phyloP scores from a whole-genome alignment of 1,140 invertebrate species.

The Drosophila bifasciata region DNA sequence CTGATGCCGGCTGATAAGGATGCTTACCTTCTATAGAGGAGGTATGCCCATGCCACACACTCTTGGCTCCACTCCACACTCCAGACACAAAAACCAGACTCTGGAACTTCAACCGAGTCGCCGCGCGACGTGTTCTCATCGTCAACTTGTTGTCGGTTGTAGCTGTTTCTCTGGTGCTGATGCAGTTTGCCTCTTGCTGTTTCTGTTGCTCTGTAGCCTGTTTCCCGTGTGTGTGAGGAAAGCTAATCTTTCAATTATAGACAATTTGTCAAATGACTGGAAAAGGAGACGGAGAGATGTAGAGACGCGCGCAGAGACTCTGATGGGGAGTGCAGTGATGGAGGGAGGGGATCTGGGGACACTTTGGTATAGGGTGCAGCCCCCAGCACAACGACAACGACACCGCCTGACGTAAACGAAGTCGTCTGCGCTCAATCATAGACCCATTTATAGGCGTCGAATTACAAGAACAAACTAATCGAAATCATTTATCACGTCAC shows the following conservation, averaged over 20 bases:
- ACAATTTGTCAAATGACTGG: constrained; percentile 84
- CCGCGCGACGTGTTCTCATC: constrained; percentile 72
- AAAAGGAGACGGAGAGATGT: constrained; percentile 48
- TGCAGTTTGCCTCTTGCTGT: constrained; percentile 34
- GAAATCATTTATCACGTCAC: constrained; percentile 84
- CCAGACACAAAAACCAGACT: constrained; percentile 50
- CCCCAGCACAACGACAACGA: constrained; percentile 46
- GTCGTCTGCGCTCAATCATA: constrained; percentile 82
- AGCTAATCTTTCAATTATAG: constrained; percentile 84
- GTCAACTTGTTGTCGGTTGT: constrained; percentile 63
- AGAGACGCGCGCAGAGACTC: constrained; percentile 12
- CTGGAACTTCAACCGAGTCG: constrained; percentile 42
- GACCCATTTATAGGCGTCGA: constrained; percentile 84
- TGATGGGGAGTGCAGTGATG: not conserved
- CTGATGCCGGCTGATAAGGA: constrained; percentile 59
- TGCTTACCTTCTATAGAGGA: no score
- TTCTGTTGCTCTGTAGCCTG: constrained; percentile 15
- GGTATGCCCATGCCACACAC: no score
- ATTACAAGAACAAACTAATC: constrained; percentile 84
- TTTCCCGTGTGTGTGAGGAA: constrained; percentile 63
- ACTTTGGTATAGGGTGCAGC: constrained; percentile 49
- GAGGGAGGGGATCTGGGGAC: constrained; percentile 35
- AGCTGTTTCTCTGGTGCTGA: constrained; percentile 15
- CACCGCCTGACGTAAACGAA: constrained; percentile 77
- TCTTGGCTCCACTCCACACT: not conserved